Evolutionary conservation across 2,113 vertebrate genomes (phyloP), one percentile per base, ranked within the genome.

Genomic region (Neofelis nebulosa): DNA sequence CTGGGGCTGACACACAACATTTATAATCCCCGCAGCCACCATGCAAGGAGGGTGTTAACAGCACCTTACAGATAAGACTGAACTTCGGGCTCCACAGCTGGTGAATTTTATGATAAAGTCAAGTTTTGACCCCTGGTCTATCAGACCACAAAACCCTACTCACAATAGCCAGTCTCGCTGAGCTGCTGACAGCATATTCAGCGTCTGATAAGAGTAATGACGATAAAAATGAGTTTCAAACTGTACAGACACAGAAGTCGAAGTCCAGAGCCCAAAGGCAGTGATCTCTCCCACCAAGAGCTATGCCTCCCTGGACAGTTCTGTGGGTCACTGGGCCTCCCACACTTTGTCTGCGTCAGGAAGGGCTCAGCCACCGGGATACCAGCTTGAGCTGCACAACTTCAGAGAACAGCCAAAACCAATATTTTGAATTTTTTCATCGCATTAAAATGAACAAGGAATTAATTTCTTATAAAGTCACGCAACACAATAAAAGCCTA

Each of bases 201-300:
- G 41, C 29, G 65, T 29, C 87, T 21, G 50, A 19, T 48, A 57
- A 63, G 2, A 45, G 33, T 27, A 21, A 66, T 1, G 63, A 57
- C 63, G 52, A 86, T 52, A 80, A 92, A 91, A 87, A 29, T 69
- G 76, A 48, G 63, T 31, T 73, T 95, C 55, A 83, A 19, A 27
- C 15, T 21, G 74, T 11, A 91, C 74, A 84, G 61, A 45, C 31
- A 33, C 1, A 63, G 31, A 41, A 71, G 57, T 76, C 55, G 16
- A 89, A 80, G 95, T 71, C 65, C 27, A 36, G 63, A 25, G 81
- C 52, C 61, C 4, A 0, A 2, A 55, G 36, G 36, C 27, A 9
- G 81, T 12, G 50, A 52, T 1, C 15, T 14, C 19, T 61, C 29
- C 65, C 13, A 50, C n/a, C 45, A 14, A 71, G n/a, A 55, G 23